Conservation (phyloP, 2,113 vertebrate genomes). For the Sprattus sprattus region DNA sequence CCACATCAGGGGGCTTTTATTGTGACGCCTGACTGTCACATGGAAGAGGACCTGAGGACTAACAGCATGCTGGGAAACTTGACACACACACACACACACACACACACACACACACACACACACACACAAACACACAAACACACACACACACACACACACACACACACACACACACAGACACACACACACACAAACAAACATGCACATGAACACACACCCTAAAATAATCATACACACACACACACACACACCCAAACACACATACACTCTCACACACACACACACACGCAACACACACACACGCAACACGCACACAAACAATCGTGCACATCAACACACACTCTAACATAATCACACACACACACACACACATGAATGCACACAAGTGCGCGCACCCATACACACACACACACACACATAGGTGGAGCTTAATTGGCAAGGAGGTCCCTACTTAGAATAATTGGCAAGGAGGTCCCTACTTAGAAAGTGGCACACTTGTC, state of each 20-base stretch:
- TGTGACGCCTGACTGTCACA: slow-evolving; percentile 65
- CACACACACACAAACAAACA: background rate
- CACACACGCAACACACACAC: background rate
- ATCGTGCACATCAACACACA: background rate
- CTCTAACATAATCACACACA: background rate
- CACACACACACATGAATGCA: background rate
- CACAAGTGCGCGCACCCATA: no score
- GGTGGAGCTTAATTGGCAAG: background rate
- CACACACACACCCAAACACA: background rate
- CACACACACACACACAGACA: background rate
- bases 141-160: background rate
- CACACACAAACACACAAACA: background rate
- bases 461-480: background rate
- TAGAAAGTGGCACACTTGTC: background rate
- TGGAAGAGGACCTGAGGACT: slow-evolving; percentile 49
- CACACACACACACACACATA: background rate
- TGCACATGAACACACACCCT: background rate
- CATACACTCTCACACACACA: background rate
- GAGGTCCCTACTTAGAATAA: background rate
- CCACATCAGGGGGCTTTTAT: slow-evolving; percentile 61
- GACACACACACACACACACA: slow-evolving; percentile 16
- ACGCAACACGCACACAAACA: background rate
- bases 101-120: background rate
- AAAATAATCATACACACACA: background rate
- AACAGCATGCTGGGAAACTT: slow-evolving; percentile 34